Base-by-base conservation (phyloP, 2,888 invertebrate species). In the Cyclophora albipunctata region DNA sequence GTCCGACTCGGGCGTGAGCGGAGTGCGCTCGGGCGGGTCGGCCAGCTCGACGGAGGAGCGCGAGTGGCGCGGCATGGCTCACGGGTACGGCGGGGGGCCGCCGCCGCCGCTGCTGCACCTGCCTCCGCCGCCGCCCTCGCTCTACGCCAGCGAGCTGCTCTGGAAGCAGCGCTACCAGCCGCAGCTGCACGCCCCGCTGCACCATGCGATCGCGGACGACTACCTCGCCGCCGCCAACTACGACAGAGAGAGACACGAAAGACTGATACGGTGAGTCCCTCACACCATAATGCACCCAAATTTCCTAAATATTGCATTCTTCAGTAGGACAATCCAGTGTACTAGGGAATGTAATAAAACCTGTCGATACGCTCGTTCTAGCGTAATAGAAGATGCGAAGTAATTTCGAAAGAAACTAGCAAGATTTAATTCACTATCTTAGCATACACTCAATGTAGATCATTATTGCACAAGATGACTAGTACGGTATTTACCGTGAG, bases 21-120 rank as follows among this genome's bases (percentile, higher is more conserved):
- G 93, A 51, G 87, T 93, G 73, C 91, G 93, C 68, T 93, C 93
- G 71, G 91, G 92, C 69, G 91, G 92, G 66, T 89, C 89, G 73
- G 94, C 94, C 90, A 94, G 94, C 84, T 91, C 94, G 67, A 93
- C 93, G 81, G 94, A 93, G 74, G 93, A 93, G 78, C 91, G 93
- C 80, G 93, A 93, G 83, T 93, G 93, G 78, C 90, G 94, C 78
- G 93, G 93, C 77, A 91, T 91, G 85, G 91, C 92, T 75, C 93
- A 93, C 92, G 84, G 91, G 83, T 86, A 84, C 77, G 91, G 92
- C 69, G 93, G 93, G 84, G 93, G 93, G 40, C 91, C 92, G 66
- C 91, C 84, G 66, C 86, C 86, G 78, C 89, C 79, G 69, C 77
- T 84, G 73, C 80, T 78, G 74, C 86, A 82, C 70, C 78, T 84